A percentile compares a stretch with the other conserved stretches of the same genome.
These are phyloP conservation scores for Diorhabda carinulata DNA, from an alignment of 1,140 invertebrate species.

Conservation along the genomic window DNA sequence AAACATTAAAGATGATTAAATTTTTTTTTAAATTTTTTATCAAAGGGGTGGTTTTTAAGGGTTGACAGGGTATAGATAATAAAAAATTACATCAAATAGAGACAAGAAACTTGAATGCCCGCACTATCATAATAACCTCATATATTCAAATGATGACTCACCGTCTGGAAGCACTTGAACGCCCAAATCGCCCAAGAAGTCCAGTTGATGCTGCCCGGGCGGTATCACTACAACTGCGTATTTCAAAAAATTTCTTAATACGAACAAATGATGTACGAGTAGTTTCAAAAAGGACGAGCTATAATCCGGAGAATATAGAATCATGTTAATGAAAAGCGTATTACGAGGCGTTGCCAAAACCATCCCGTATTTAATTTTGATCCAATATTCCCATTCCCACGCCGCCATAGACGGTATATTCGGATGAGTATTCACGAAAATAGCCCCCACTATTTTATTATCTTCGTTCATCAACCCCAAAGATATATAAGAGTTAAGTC, in stretches of 20 bases:
- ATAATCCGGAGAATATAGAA: slow-evolving; percentile 52
- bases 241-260: slow-evolving; percentile 49
- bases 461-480: slow-evolving; percentile 39
- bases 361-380: slow-evolving; percentile 51
- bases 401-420: slow-evolving; percentile 51
- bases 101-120: too few relatives aligned
- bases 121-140: background rate
- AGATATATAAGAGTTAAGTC: slow-evolving; percentile 27
- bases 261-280: slow-evolving; percentile 53
- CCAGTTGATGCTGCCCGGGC: slow-evolving; percentile 45
- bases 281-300: slow-evolving; percentile 49
- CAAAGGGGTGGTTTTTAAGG: too few relatives aligned
- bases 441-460: slow-evolving; percentile 48
- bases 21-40: too few relatives aligned
- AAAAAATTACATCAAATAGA: too few relatives aligned
- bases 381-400: slow-evolving; percentile 53
- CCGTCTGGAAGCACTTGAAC: slow-evolving; percentile 43
- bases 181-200: slow-evolving; percentile 34
- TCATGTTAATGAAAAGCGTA: slow-evolving; percentile 55
- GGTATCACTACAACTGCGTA: slow-evolving; percentile 54
- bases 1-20: too few relatives aligned
- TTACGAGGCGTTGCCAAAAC: slow-evolving; percentile 49
- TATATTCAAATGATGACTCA: slow-evolving; percentile 17
- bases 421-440: slow-evolving; percentile 53
- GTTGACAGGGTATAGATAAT: too few relatives aligned